phyloP scores from a whole-genome alignment of 1,140 invertebrate genomes.

The Rhysida immarginata region DNA sequence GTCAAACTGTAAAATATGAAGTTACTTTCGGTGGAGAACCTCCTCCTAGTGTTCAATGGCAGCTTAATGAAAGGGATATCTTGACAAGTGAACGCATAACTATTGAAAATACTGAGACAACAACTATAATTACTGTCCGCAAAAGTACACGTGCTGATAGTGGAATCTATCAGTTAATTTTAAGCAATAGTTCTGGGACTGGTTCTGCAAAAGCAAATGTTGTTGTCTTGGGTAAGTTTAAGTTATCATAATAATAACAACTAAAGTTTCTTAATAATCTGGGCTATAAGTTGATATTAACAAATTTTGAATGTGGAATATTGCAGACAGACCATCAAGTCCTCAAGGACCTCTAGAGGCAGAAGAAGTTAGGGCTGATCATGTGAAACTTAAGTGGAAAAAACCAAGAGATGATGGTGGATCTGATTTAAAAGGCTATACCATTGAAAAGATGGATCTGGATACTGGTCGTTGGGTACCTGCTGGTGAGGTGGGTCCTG shows the following conservation, averaged over 20 bases:
- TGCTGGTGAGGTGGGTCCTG: slow-evolving; percentile 65
- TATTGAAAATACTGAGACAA: slow-evolving; percentile 45
- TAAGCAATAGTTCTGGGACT: slow-evolving; percentile 68
- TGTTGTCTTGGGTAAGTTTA: slow-evolving; percentile 63
- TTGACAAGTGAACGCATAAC: slow-evolving; percentile 36
- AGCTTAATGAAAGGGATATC: slow-evolving; percentile 52
- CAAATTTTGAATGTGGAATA: slow-evolving; percentile 11
- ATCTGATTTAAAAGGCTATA: slow-evolving; percentile 81
- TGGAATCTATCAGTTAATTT: slow-evolving; percentile 70
- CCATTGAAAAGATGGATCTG: slow-evolving; percentile 91
- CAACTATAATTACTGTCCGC: slow-evolving; percentile 77
- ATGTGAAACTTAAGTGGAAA: slow-evolving; percentile 88
- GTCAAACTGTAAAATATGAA: slow-evolving; percentile 79
- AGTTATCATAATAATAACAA: too few species aligned
- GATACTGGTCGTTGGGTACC: slow-evolving; percentile 83
- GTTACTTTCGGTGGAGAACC: slow-evolving; percentile 91
- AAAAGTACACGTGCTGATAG: slow-evolving; percentile 71
- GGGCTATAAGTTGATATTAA: neutral
- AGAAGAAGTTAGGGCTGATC: slow-evolving; percentile 72
- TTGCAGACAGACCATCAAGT: slow-evolving; percentile 60
- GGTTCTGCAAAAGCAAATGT: slow-evolving; percentile 71
- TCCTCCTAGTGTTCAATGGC: slow-evolving; percentile 78
- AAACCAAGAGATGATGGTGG: slow-evolving; percentile 88
- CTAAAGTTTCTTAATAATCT: too few species aligned
- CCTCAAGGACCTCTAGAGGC: slow-evolving; percentile 73